Evolutionary conservation across 2,797 vertebrate species (phyloP).

Genomic region (Borostomias antarcticus): DNA sequence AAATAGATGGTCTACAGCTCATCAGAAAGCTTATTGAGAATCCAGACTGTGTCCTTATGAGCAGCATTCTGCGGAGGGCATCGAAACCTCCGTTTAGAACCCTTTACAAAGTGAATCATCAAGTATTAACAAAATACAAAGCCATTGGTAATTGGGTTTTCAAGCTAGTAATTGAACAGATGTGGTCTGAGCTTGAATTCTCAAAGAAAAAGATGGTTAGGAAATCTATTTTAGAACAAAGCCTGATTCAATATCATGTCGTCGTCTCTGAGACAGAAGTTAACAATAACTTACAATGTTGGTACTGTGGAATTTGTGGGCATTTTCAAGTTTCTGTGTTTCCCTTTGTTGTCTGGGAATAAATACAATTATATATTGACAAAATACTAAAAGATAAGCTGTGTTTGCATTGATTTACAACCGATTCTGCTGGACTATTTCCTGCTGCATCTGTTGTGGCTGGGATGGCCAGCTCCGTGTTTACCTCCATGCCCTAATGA

Average conservation of each 20-base stretch:
- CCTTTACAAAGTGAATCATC: constrained; percentile 72
- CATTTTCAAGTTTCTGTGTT: not conserved
- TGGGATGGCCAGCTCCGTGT: constrained; percentile 47
- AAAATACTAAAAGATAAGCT: constrained; percentile 27
- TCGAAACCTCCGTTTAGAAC: constrained; percentile 72
- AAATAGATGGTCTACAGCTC: constrained; percentile 75
- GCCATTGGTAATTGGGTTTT: constrained; percentile 77
- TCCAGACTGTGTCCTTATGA: constrained; percentile 62
- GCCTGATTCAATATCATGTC: not conserved
- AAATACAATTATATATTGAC: constrained; percentile 45
- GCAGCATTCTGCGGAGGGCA: constrained; percentile 70
- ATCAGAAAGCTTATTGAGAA: constrained; percentile 79
- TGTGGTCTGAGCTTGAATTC: constrained; percentile 73
- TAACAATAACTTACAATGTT: not conserved
- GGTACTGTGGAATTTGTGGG: not conserved
- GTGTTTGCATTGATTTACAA: constrained; percentile 31
- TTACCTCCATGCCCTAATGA: constrained; percentile 50
- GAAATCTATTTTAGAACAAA: constrained; percentile 58
- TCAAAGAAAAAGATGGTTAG: constrained; percentile 43
- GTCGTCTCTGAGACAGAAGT: not conserved
- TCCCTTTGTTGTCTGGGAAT: constrained; percentile 28
- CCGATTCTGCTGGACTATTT: constrained; percentile 57
- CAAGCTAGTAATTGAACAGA: constrained; percentile 79
- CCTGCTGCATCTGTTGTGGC: constrained; percentile 67
- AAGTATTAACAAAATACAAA: constrained; percentile 76